These are phyloP conservation scores for Tricholauxania praeusta DNA, from an alignment of 2,888 invertebrate genomes.

Conservation along the genomic window DNA sequence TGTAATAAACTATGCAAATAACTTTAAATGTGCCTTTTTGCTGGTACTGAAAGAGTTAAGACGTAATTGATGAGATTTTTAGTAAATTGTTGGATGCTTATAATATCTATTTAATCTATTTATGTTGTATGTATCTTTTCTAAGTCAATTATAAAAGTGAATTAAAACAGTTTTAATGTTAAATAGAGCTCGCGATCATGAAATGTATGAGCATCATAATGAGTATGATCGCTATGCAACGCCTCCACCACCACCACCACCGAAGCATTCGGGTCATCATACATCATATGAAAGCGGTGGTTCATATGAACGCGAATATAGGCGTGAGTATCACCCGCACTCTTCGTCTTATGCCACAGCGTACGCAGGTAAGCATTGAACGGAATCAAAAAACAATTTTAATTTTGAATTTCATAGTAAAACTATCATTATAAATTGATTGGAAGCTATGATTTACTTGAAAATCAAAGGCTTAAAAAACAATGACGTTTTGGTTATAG, in stretches of 20 bases:
- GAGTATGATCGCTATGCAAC: slow-evolving; percentile 65
- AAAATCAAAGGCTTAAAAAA: slow-evolving; percentile 18
- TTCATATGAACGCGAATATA: slow-evolving; percentile 65
- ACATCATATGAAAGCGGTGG: slow-evolving; percentile 61
- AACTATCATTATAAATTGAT: too few relatives aligned
- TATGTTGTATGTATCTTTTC: too few relatives aligned
- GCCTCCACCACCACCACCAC: slow-evolving; percentile 60
- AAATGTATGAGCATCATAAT: slow-evolving; percentile 63
- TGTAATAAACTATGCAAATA: too few relatives aligned
- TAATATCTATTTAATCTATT: too few relatives aligned
- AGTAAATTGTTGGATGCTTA: too few relatives aligned
- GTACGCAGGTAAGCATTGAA: slow-evolving; percentile 61
- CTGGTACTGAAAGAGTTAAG: too few relatives aligned
- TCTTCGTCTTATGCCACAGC: slow-evolving; percentile 64
- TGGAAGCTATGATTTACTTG: not conserved
- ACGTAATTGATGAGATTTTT: too few relatives aligned
- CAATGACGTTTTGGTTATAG: too few relatives aligned
- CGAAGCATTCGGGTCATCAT: slow-evolving; percentile 63
- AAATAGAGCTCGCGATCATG: slow-evolving; percentile 63
- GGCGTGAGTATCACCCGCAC: slow-evolving; percentile 65
- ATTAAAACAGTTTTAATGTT: not conserved
- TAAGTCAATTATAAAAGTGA: too few relatives aligned
- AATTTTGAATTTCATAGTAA: not conserved
- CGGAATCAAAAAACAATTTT: slow-evolving; percentile 11
- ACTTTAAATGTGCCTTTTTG: too few relatives aligned